Percentiles rank a stretch among this genome's conserved stretches.
These are phyloP conservation scores for Medauroidea extradentata DNA, from an alignment of 1,140 invertebrate species.

Conservation along the genomic window DNA sequence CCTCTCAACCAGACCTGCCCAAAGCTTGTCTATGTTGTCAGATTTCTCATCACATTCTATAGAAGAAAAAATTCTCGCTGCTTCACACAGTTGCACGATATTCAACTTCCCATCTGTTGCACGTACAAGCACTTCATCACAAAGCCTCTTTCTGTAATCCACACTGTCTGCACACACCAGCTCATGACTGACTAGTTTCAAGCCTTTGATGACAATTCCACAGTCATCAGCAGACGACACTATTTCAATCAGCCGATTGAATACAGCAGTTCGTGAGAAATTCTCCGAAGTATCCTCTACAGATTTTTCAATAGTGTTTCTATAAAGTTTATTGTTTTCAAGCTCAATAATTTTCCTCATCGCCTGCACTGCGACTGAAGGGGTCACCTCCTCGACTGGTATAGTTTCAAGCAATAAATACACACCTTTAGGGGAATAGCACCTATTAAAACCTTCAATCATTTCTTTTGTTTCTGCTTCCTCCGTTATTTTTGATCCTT, in stretches of 20 bases:
- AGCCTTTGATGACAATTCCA: conserved; percentile 44
- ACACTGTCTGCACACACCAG: conserved; percentile 42
- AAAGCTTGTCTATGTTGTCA: conserved; percentile 57
- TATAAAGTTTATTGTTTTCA: conserved; percentile 42
- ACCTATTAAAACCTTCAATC: conserved; percentile 38
- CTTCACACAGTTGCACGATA: conserved; percentile 57
- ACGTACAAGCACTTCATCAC: conserved; percentile 56
- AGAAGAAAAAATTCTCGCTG: conserved; percentile 46
- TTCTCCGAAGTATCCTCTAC: conserved; percentile 27
- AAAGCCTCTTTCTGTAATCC: conserved; percentile 51
- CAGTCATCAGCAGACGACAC: conserved; percentile 41
- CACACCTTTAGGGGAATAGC: conserved; percentile 29
- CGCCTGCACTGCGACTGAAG: conserved; percentile 46
- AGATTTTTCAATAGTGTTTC: conserved; percentile 16
- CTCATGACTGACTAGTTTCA: conserved; percentile 43
- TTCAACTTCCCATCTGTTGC: conserved; percentile 55
- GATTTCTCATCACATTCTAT: conserved; percentile 44
- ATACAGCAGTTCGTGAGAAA: conserved; percentile 41
- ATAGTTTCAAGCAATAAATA: conserved; percentile 43
- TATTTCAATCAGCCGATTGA: conserved; percentile 45
- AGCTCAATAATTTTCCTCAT: conserved; percentile 49
- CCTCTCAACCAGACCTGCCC: conserved; percentile 58
- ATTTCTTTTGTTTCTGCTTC: conserved; percentile 38
- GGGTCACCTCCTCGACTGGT: conserved; percentile 47
- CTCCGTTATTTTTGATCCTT: not conserved